phyloP scores from a whole-genome alignment of 2,888 invertebrate species.

The Scaeva pyrastri region DNA sequence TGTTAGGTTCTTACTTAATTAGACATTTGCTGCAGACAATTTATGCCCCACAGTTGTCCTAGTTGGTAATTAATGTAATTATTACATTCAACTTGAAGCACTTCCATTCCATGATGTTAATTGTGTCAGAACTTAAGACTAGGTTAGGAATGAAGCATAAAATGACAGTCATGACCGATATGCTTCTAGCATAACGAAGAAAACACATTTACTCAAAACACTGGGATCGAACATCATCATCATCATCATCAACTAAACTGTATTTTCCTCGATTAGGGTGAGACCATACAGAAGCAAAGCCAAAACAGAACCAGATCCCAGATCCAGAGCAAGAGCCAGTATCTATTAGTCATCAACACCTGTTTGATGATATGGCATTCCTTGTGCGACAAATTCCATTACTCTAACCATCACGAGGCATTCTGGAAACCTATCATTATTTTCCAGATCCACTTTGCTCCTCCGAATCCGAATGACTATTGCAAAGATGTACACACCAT shows the following conservation, averaged over 20 bases:
- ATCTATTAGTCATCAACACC: conserved; percentile 32
- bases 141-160: neutral
- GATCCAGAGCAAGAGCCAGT: neutral
- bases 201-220: conserved; percentile 2
- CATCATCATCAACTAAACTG: conserved; percentile 9
- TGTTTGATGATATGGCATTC: conserved; percentile 36
- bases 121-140: neutral
- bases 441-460: conserved; percentile 45
- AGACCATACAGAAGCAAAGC: neutral
- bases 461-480: conserved; percentile 35
- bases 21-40: no score
- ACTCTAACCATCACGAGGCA: conserved; percentile 17
- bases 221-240: neutral
- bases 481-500: conserved; percentile 20
- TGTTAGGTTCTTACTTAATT: no score
- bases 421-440: conserved; percentile 45
- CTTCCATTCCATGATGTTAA: no score
- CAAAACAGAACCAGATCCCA: no score
- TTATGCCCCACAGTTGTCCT: no score
- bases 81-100: no score
- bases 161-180: neutral
- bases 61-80: no score
- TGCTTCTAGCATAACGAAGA: neutral
- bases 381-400: conserved; percentile 38
- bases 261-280: conserved; percentile 12